Base-by-base conservation (phyloP, 2,797 vertebrate species). In the Salmo trutta region DNA sequence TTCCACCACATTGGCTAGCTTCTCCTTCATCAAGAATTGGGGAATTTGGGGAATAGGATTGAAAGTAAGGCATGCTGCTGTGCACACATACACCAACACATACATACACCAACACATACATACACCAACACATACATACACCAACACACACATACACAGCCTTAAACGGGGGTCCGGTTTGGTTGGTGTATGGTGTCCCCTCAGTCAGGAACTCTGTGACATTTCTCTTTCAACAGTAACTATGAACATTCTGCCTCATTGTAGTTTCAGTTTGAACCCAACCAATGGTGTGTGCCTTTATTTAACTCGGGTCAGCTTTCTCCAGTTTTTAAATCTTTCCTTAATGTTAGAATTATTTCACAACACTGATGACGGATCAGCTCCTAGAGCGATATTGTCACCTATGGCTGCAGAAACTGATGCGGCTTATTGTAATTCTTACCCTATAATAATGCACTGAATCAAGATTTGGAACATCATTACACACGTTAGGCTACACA, bases 141-240 rank as follows among this genome's bases (percentile, higher is more conserved):
- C 72, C 54, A 62, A 62, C 54, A 24, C 24, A 24, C 24, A 41
- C 56, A 62, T 0, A 74, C 53, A 74, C 3, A 5, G 29, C 14
- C 72, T 74, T 29, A 73, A 53, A 52, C 3, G 2, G 7, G 14
- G 27, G 47, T 54, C 3, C 33, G 52, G 19, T 27, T 7, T 52
- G 19, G 8, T 72, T 19, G 15, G 33, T 75, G 73, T 24, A 47
- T 54, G 47, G 62, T 65, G 62, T 31, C 27, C 75, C 78, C 41
- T 17, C 5, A 0, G 3, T 73, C 5, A 31, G 47, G 52, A 29
- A 17, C 71, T 21, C n/a, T 16, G 24, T 83, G 79, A 87, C 82
- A 86, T 83, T 77, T 77, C 59, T 77, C 59, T 85, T 73, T 71
- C 3, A 54, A 0, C 41, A 33, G 41, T 7, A 62, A 67, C n/a